These are phyloP conservation scores for Leucoraja ocellata DNA, from an alignment of 2,797 vertebrate species.

Conservation along the genomic window DNA sequence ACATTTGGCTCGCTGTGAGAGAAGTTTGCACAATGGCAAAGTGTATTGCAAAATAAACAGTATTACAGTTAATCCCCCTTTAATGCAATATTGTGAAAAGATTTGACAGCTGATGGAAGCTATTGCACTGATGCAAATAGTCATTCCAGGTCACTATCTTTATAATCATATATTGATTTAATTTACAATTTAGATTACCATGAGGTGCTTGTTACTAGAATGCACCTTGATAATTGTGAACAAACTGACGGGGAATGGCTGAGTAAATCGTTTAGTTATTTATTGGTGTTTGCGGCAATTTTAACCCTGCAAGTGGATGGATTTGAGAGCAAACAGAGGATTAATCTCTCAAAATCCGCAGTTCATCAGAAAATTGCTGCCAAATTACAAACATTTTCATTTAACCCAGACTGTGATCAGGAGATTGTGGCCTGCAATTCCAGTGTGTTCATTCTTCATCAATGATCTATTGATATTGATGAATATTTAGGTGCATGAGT, in stretches of 20 bases:
- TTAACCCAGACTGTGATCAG: too few species aligned
- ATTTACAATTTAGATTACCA: neutral
- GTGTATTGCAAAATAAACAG: slow-evolving; percentile 8
- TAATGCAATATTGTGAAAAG: neutral
- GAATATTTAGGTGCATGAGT: too few species aligned
- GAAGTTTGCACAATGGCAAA: neutral
- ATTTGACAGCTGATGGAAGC: slow-evolving; percentile 5
- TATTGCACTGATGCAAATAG: neutral
- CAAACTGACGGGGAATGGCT: neutral
- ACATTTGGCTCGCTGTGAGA: slow-evolving; percentile 4
- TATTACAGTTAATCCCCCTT: neutral
- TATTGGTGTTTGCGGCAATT: neutral
- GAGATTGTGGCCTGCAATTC: too few species aligned
- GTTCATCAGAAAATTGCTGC: too few species aligned
- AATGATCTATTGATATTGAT: too few species aligned
- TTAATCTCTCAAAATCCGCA: too few species aligned
- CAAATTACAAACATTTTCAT: too few species aligned
- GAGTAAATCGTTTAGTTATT: neutral
- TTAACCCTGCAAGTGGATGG: too few species aligned
- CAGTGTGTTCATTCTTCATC: too few species aligned
- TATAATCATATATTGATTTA: neutral
- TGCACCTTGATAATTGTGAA: neutral
- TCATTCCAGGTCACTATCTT: neutral
- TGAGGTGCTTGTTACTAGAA: neutral
- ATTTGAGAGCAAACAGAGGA: too few species aligned